A percentile compares a stretch with the other conserved stretches of the same genome.
Conservation (phyloP, 2,888 invertebrate genomes). For the Gibbula magus region DNA sequence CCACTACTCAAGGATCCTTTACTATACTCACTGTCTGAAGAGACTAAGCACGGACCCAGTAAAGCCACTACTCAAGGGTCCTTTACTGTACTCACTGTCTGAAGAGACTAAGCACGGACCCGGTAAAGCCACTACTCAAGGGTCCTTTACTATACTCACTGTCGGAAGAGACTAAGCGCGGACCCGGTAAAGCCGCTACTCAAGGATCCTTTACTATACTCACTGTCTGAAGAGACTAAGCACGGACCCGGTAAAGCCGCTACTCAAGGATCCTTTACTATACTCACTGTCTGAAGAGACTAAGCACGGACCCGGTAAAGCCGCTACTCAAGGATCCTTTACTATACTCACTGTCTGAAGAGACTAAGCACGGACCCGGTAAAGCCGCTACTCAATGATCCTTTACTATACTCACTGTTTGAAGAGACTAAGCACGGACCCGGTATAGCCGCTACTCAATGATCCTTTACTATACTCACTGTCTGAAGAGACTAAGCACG, state of each 20-base stretch:
- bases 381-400: too few relatives aligned
- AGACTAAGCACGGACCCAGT: too few relatives aligned
- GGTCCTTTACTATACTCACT: too few relatives aligned
- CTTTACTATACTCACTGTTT: not conserved
- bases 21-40: too few relatives aligned
- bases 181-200: too few relatives aligned
- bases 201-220: not conserved
- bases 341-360: not conserved
- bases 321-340: not conserved
- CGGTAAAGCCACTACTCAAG: slow-evolving; percentile 33
- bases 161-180: too few relatives aligned
- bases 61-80: too few relatives aligned
- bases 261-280: not conserved
- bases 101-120: slow-evolving; percentile 50
- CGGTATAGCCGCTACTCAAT: slow-evolving; percentile 31
- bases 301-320: not conserved
- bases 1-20: too few relatives aligned
- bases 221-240: not conserved
- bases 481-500: slow-evolving; percentile 52
- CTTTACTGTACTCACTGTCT: too few relatives aligned
- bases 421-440: slow-evolving; percentile 24
- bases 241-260: not conserved
- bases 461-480: slow-evolving; percentile 23
- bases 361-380: not conserved
- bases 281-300: not conserved